Evolutionary conservation across 2,797 vertebrate species (phyloP).

Genomic region (Paguma larvata): DNA sequence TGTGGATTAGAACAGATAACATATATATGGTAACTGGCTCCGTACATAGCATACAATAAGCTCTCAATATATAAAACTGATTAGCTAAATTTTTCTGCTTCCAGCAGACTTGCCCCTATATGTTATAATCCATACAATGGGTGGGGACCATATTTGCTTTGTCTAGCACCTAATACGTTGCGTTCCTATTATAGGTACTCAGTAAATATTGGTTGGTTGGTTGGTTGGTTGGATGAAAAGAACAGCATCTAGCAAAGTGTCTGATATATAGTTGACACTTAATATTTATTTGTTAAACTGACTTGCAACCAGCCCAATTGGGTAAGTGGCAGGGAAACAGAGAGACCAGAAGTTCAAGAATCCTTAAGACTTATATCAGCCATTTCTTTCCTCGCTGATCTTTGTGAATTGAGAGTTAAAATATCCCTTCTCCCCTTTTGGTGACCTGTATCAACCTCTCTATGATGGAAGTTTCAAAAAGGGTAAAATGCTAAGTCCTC

Average conservation of each 20-base stretch:
- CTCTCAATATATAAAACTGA: background rate
- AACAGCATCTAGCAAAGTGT: background rate
- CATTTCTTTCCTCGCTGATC: background rate
- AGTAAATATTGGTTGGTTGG: conserved; percentile 47
- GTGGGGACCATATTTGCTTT: background rate
- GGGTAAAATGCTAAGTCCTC: conserved; percentile 17
- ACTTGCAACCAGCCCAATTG: background rate
- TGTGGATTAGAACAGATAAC: background rate
- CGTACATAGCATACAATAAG: background rate
- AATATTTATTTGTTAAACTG: conserved; percentile 19
- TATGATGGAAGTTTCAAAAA: conserved; percentile 61
- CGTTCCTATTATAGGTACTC: background rate
- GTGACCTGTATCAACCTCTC: background rate
- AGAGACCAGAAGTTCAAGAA: conserved; percentile 31
- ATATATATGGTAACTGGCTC: background rate
- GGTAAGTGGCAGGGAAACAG: background rate
- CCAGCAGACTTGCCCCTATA: background rate
- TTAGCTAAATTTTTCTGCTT: background rate
- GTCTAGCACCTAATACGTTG: background rate
- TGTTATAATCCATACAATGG: background rate
- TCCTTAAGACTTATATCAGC: background rate
- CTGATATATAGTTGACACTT: background rate
- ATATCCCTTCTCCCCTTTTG: conserved; percentile 33
- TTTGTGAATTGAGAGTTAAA: conserved; percentile 36
- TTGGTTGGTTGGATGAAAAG: background rate